phyloP scores from a whole-genome alignment of 2,888 invertebrate genomes.

The Drosophila antonietae region DNA sequence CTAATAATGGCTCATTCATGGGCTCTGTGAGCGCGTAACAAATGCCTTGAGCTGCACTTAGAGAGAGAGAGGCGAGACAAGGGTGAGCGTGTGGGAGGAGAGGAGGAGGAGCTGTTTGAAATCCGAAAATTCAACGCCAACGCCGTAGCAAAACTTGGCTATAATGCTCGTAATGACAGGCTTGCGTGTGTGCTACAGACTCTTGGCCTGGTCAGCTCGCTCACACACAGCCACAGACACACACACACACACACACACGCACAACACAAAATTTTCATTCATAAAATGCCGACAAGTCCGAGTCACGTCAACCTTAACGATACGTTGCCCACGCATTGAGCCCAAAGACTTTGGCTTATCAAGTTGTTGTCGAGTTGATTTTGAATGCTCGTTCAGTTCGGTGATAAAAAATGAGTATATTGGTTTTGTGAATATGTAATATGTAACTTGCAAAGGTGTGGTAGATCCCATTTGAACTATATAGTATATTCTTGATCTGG shows the following conservation, averaged over 20 bases:
- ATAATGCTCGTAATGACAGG: conserved; percentile 69
- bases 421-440: neutral
- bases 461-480: neutral
- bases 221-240: neutral
- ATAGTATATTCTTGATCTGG: too few relatives aligned
- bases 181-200: conserved; percentile 58
- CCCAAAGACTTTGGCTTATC: conserved; percentile 66
- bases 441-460: neutral
- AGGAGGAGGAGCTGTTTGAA: neutral
- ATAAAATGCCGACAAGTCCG: conserved; percentile 71
- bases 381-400: conserved; percentile 1
- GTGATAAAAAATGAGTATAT: neutral
- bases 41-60: conserved; percentile 29
- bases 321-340: conserved; percentile 60
- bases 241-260: conserved; percentile 4
- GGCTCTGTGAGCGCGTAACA: conserved; percentile 8
- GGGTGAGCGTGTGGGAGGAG: conserved; percentile 6
- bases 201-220: conserved; percentile 1
- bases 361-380: conserved; percentile 42
- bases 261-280: conserved; percentile 62
- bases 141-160: conserved; percentile 66
- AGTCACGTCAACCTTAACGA: conserved; percentile 46
- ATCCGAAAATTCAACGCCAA: conserved; percentile 30
- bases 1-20: conserved; percentile 57
- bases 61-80: rapidly evolving